phyloP scores from a whole-genome alignment of 2,888 invertebrate genomes.

The Serripes groenlandicus region DNA sequence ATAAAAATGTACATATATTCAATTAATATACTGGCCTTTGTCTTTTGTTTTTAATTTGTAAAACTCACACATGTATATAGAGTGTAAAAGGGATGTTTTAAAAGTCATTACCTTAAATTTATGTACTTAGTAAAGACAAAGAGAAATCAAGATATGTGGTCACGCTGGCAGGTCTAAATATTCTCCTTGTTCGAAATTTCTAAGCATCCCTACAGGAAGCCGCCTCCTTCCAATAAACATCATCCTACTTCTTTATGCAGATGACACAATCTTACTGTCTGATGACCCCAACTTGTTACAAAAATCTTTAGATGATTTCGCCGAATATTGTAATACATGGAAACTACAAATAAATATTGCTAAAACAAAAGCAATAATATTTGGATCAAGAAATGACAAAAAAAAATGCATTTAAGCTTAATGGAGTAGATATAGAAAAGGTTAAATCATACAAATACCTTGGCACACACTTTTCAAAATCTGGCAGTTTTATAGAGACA shows the following conservation, averaged over 20 bases:
- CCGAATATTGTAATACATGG: slow-evolving; percentile 5
- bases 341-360: neutral
- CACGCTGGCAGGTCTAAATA: no score
- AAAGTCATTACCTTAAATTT: no score
- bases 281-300: neutral
- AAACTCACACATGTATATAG: no score
- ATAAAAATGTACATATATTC: no score
- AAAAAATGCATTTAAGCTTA: neutral
- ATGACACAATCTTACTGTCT: neutral
- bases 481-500: slow-evolving; percentile 3
- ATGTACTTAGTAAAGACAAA: no score
- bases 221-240: no score
- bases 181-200: no score
- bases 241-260: slow-evolving; percentile 4
- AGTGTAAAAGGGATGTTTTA: no score
- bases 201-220: no score
- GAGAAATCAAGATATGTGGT: no score
- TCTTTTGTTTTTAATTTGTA: no score
- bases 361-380: slow-evolving; percentile 8
- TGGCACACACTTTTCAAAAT: neutral
- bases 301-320: neutral
- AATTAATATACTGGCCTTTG: no score
- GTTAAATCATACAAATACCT: neutral
- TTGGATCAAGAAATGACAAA: neutral
- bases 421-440: neutral